Evolutionary conservation across 2,888 invertebrate species (phyloP).

Genomic region (Serripes groenlandicus): DNA sequence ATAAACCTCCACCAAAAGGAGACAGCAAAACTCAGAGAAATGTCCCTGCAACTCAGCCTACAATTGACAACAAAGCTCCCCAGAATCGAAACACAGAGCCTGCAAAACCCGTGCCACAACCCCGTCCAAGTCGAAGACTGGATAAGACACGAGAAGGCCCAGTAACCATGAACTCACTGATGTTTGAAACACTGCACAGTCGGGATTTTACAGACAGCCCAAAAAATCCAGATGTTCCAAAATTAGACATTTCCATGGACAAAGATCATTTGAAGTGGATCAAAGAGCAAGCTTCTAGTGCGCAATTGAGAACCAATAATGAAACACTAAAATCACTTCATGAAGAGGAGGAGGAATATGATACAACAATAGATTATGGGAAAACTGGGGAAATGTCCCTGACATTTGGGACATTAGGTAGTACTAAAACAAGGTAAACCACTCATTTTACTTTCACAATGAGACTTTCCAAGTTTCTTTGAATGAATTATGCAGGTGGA

Average conservation of each 20-base stretch:
- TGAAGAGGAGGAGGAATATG: conserved; percentile 59
- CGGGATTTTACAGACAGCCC: conserved; percentile 76
- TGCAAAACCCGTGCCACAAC: conserved; percentile 65
- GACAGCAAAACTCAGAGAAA: conserved; percentile 21
- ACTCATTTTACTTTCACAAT: too few relatives aligned
- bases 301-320: conserved; percentile 71
- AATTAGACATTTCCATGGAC: conserved; percentile 84
- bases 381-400: conserved; percentile 69
- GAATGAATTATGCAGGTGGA: too few relatives aligned
- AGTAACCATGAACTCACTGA: conserved; percentile 71
- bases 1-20: conserved; percentile 75
- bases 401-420: conserved; percentile 68
- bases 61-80: conserved; percentile 35
- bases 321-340: conserved; percentile 59
- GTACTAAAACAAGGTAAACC: conserved; percentile 72
- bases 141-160: conserved; percentile 65
- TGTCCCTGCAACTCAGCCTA: conserved; percentile 11
- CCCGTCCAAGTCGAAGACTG: conserved; percentile 55
- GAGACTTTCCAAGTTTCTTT: too few relatives aligned
- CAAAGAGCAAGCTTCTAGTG: conserved; percentile 82
- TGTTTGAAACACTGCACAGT: conserved; percentile 83
- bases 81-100: conserved; percentile 8
- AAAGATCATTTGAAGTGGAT: conserved; percentile 84
- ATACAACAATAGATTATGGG: conserved; percentile 67
- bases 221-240: conserved; percentile 77